These are phyloP conservation scores for Neomorphus geoffroyi DNA, from an alignment of 2,797 vertebrate species.

Conservation along the genomic window DNA sequence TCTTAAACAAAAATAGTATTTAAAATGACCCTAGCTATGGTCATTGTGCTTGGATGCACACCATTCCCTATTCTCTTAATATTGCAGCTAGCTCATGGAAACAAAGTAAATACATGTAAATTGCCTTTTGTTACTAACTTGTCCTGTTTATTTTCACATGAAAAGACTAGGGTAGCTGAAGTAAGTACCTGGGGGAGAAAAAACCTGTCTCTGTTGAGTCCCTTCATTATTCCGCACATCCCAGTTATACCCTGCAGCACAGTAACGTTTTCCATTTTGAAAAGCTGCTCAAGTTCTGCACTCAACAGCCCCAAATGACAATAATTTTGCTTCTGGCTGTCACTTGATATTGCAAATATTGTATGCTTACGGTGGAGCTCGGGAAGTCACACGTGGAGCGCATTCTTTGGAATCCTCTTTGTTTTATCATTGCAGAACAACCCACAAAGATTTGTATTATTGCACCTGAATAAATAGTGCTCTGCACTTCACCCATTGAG, in stretches of 20 bases:
- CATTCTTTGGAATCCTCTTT: slow-evolving; percentile 90
- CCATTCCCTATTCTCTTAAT: neutral
- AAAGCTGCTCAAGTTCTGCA: neutral
- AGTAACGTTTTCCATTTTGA: slow-evolving; percentile 15
- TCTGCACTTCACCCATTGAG: slow-evolving; percentile 80
- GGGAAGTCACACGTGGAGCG: slow-evolving; percentile 78
- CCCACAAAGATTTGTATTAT: slow-evolving; percentile 84
- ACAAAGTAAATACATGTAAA: neutral
- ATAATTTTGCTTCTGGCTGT: slow-evolving; percentile 77
- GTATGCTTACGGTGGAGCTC: slow-evolving; percentile 53
- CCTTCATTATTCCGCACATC: neutral
- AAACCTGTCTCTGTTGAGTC: neutral
- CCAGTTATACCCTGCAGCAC: neutral
- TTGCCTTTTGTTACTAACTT: slow-evolving; percentile 19
- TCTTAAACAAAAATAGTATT: neutral
- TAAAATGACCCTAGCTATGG: neutral
- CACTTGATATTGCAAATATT: slow-evolving; percentile 65
- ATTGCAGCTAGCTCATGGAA: neutral
- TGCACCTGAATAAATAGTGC: slow-evolving; percentile 95
- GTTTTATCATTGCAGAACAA: slow-evolving; percentile 86
- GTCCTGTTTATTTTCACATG: slow-evolving; percentile 27
- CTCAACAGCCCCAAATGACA: neutral
- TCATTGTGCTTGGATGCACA: neutral
- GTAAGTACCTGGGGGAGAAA: neutral
- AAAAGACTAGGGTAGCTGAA: slow-evolving; percentile 25